Percentiles rank a stretch among this genome's conserved stretches.
These are phyloP conservation scores for Thumatha senex DNA, from an alignment of 2,888 invertebrate species.

Conservation along the genomic window DNA sequence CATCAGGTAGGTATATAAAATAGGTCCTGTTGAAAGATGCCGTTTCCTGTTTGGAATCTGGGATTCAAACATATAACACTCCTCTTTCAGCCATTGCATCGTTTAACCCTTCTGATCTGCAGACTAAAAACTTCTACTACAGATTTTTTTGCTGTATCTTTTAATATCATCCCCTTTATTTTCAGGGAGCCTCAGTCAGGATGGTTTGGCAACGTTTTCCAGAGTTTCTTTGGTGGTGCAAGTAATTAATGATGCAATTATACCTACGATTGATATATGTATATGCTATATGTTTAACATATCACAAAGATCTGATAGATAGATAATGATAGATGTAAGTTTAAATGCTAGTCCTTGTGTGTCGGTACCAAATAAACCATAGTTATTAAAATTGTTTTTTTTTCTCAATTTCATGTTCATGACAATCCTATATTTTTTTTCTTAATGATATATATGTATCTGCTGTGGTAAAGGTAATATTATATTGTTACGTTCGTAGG, in stretches of 20 bases:
- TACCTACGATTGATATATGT: background rate
- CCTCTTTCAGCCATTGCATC: no score
- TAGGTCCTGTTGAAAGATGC: no score
- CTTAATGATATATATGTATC: no score
- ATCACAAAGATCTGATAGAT: constrained; percentile 39
- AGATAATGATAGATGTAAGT: constrained; percentile 39
- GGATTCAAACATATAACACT: no score
- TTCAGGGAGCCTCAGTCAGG: constrained; percentile 68
- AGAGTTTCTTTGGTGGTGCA: constrained; percentile 37
- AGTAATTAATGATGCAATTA: constrained; percentile 6
- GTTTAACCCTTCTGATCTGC: no score
- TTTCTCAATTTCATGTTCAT: background rate
- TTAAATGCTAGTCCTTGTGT: constrained; percentile 27
- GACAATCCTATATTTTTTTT: background rate
- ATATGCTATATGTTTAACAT: constrained; percentile 13
- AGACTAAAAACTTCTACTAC: no score
- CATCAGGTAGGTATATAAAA: no score
- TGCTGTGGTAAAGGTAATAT: no score
- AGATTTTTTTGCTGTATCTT: no score
- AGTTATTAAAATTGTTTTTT: constrained; percentile 8
- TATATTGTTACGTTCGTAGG: no score
- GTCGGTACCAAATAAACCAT: constrained; percentile 23
- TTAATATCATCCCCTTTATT: constrained; percentile 6
- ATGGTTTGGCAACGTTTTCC: constrained; percentile 62
- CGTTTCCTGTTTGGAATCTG: no score